phyloP scores from a whole-genome alignment of 2,888 invertebrate species.

The Spodoptera exigua region DNA sequence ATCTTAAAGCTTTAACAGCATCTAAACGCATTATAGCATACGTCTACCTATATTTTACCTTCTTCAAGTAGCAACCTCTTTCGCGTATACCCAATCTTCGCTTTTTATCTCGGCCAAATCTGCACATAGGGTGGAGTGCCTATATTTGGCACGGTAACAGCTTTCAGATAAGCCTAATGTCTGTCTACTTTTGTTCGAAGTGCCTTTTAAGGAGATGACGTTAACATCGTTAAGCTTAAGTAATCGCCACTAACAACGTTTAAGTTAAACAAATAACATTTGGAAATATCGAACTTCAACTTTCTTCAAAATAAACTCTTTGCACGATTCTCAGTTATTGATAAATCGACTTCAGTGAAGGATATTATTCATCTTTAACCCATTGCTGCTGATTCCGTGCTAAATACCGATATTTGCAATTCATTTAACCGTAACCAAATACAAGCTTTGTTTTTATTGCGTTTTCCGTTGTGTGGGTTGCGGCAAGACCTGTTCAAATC shows the following conservation, averaged over 20 bases:
- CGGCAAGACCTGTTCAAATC: neutral
- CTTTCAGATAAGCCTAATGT: slow-evolving; percentile 1
- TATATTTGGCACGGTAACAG: neutral
- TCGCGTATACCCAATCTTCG: no score
- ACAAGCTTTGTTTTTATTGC: slow-evolving; percentile 6
- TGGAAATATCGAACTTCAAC: no score
- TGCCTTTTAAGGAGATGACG: neutral
- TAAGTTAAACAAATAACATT: no score
- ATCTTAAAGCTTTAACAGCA: no score
- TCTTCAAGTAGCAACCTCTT: no score
- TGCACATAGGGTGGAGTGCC: no score
- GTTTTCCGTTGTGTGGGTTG: slow-evolving; percentile 5
- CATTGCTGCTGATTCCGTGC: slow-evolving; percentile 5
- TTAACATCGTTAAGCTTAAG: no score
- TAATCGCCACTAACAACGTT: no score
- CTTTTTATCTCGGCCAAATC: no score
- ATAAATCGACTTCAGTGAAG: neutral
- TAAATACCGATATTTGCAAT: slow-evolving; percentile 31
- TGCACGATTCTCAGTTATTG: neutral
- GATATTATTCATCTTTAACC: slow-evolving; percentile 5
- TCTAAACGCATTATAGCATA: no score
- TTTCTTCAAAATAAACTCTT: neutral
- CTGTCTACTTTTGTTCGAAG: neutral
- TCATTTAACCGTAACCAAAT: slow-evolving; percentile 25
- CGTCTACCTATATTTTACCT: no score